phyloP scores from a whole-genome alignment of 2,888 invertebrate species.

The Therioaphis trifolii region DNA sequence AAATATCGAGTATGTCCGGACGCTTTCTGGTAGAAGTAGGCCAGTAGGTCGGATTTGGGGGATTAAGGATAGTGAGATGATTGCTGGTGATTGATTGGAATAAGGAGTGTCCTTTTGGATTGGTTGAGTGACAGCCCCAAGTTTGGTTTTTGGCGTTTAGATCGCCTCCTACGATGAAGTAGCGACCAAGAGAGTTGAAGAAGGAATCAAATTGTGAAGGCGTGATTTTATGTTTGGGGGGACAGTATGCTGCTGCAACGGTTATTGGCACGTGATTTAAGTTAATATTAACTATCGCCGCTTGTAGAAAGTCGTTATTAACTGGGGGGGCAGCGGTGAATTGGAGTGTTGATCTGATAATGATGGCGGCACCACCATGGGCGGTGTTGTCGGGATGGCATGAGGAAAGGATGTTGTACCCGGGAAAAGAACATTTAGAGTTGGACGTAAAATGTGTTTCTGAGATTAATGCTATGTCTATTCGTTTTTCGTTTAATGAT shows the following conservation, averaged over 20 bases:
- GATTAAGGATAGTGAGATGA: neutral
- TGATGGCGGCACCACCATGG: too few relatives aligned
- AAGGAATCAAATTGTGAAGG: neutral
- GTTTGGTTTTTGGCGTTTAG: neutral
- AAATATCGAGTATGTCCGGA: neutral
- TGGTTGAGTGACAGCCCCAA: neutral
- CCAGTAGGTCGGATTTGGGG: neutral
- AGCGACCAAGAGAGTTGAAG: neutral
- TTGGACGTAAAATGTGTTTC: slow-evolving; percentile 28
- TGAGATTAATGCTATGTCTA: too few relatives aligned
- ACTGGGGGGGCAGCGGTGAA: neutral
- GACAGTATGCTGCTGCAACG: slow-evolving; percentile 16
- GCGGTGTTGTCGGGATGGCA: slow-evolving; percentile 7
- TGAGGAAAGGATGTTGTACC: neutral
- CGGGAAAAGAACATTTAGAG: too few relatives aligned
- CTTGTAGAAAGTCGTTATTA: neutral
- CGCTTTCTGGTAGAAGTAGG: neutral
- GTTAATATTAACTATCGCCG: neutral
- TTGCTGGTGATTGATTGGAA: neutral
- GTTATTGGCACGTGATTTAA: neutral
- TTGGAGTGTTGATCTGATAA: slow-evolving; percentile 14
- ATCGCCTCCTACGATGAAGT: neutral
- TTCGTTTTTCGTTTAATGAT: slow-evolving; percentile 23
- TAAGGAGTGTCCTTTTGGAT: neutral
- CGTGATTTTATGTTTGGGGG: slow-evolving; percentile 14